Conservation (phyloP, 2,888 invertebrate species). For the Epiblema foenella region DNA sequence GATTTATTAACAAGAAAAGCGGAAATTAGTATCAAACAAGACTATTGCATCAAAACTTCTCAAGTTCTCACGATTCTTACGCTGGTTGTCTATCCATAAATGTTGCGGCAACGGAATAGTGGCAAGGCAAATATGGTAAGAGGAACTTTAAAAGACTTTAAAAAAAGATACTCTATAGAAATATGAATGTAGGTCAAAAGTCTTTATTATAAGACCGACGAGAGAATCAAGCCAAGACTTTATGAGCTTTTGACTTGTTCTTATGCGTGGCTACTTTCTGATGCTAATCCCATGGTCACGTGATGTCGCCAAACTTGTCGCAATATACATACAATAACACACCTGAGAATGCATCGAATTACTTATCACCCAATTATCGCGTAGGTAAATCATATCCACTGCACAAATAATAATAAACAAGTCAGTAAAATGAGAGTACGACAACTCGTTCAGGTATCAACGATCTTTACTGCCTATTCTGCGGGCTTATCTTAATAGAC, state of each 20-base stretch:
- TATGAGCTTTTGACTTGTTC: too few relatives aligned
- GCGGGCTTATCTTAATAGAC: constrained; percentile 36
- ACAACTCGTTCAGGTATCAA: constrained; percentile 20
- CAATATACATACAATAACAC: too few relatives aligned
- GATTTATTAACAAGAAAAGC: constrained; percentile 3
- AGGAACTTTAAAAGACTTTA: not conserved
- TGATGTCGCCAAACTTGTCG: too few relatives aligned
- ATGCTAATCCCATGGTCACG: too few relatives aligned
- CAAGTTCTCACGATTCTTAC: not conserved
- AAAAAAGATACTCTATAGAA: too few relatives aligned
- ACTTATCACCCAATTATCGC: not conserved
- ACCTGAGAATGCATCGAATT: not conserved
- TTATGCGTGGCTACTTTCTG: too few relatives aligned
- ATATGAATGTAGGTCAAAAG: too few relatives aligned
- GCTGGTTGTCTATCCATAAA: not conserved
- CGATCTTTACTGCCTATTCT: constrained; percentile 39
- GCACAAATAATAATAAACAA: constrained; percentile 30
- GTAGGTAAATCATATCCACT: constrained; percentile 10
- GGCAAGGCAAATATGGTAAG: not conserved
- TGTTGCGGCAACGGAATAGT: too few relatives aligned
- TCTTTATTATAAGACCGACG: too few relatives aligned
- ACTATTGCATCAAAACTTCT: constrained; percentile 5
- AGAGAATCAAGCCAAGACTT: too few relatives aligned
- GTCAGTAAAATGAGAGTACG: constrained; percentile 13
- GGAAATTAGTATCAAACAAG: constrained; percentile 1